phyloP scores from a whole-genome alignment of 1,140 invertebrate species.

The Plutomurus gul region DNA sequence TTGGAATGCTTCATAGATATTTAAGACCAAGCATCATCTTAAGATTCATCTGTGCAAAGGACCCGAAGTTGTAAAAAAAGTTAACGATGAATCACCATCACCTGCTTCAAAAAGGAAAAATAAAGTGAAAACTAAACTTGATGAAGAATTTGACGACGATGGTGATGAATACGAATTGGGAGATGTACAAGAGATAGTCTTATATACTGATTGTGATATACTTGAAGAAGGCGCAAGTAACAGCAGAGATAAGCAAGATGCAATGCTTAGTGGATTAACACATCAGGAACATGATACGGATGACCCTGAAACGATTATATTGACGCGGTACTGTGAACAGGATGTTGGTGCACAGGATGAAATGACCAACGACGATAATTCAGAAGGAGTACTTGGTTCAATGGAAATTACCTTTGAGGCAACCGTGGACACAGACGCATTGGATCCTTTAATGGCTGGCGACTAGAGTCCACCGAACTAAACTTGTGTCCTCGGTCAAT shows the following conservation, averaged over 20 bases:
- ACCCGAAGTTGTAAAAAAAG: neutral
- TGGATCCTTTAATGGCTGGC: conserved; percentile 13
- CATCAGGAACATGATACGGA: neutral
- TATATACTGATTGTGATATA: conserved; percentile 17
- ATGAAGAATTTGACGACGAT: neutral
- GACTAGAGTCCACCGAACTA: neutral
- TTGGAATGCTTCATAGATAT: conserved; percentile 7
- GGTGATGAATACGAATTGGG: neutral
- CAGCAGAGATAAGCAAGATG: neutral
- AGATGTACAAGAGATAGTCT: neutral
- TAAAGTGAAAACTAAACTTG: neutral
- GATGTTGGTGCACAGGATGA: neutral
- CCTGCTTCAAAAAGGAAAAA: neutral
- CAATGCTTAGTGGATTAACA: neutral
- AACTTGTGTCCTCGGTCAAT: neutral
- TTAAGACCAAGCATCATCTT: conserved; percentile 37
- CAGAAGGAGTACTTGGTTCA: neutral
- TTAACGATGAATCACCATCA: too few species aligned
- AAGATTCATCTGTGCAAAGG: conserved; percentile 35
- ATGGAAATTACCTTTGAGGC: conserved; percentile 15
- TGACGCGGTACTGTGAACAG: neutral
- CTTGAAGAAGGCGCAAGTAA: neutral
- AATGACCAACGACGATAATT: neutral
- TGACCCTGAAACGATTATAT: conserved; percentile 21
- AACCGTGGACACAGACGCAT: neutral